These are phyloP conservation scores for Coranthus polyacanthus DNA, from an alignment of 2,797 vertebrate species.

Conservation along the genomic window DNA sequence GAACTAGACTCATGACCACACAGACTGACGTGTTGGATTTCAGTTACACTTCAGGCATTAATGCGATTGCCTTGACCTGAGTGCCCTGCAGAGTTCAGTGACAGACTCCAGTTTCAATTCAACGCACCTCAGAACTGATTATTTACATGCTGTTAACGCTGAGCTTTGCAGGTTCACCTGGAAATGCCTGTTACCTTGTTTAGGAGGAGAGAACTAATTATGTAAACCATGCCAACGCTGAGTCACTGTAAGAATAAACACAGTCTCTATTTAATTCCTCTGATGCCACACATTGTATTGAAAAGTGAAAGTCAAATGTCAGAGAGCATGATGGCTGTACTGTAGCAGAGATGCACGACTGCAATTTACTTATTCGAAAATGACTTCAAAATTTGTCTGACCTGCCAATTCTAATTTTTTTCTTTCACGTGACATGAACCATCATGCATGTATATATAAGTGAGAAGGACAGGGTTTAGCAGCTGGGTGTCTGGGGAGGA, in stretches of 20 bases:
- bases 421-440: no score
- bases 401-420: no score
- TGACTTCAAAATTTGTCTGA: no score
- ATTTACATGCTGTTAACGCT: neutral
- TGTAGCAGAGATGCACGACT: no score
- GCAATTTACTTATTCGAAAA: no score
- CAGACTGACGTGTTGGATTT: neutral
- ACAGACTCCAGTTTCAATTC: neutral
- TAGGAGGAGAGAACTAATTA: constrained; percentile 2
- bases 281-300: neutral
- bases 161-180: constrained; percentile 6
- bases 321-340: no score
- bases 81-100: neutral
- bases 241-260: constrained; percentile 1
- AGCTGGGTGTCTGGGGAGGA: constrained; percentile 1
- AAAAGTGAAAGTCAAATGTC: neutral
- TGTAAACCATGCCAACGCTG: neutral
- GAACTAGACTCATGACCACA: neutral
- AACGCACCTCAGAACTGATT: neutral
- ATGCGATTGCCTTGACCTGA: neutral
- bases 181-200: constrained; percentile 16
- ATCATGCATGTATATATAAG: no score
- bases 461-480: no score
- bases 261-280: neutral
- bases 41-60: neutral